These are phyloP conservation scores for Andrena trimmerana DNA, from an alignment of 2,888 invertebrate species.

Conservation along the genomic window DNA sequence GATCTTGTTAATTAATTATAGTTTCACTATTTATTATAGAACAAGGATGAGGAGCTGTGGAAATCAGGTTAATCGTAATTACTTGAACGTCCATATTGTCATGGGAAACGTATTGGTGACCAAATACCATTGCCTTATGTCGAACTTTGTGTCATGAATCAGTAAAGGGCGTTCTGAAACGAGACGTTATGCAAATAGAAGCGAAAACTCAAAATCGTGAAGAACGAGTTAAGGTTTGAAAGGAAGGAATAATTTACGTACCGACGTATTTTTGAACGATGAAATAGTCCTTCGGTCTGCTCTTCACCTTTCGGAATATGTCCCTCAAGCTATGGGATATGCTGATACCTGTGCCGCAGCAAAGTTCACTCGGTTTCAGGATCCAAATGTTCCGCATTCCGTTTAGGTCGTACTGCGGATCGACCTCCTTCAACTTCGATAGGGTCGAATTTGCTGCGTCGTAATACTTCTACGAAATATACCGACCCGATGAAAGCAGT, in stretches of 20 bases:
- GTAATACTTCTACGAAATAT: constrained; percentile 57
- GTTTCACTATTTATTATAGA: no score
- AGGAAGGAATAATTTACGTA: constrained; percentile 81
- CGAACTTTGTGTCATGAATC: constrained; percentile 95
- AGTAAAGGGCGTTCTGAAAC: constrained; percentile 92
- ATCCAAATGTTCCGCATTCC: constrained; percentile 96
- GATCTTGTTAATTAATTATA: no score
- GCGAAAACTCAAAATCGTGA: not conserved
- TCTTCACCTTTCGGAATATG: constrained; percentile 88
- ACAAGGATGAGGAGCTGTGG: not conserved
- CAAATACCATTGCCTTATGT: constrained; percentile 95
- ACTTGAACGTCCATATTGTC: constrained; percentile 94
- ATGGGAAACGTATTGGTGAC: constrained; percentile 92
- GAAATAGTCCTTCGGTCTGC: constrained; percentile 88
- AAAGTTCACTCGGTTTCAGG: constrained; percentile 93
- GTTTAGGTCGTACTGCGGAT: constrained; percentile 86
- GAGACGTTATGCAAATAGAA: constrained; percentile 10
- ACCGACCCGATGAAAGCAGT: not conserved
- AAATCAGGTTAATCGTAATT: constrained; percentile 62
- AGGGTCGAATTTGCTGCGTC: constrained; percentile 55
- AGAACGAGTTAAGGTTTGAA: not conserved
- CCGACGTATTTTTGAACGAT: constrained; percentile 97
- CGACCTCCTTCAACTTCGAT: constrained; percentile 74
- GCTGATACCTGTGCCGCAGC: constrained; percentile 93
- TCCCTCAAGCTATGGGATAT: constrained; percentile 91